phyloP scores from a whole-genome alignment of 2,888 invertebrate genomes.

The Diaphora mendica region DNA sequence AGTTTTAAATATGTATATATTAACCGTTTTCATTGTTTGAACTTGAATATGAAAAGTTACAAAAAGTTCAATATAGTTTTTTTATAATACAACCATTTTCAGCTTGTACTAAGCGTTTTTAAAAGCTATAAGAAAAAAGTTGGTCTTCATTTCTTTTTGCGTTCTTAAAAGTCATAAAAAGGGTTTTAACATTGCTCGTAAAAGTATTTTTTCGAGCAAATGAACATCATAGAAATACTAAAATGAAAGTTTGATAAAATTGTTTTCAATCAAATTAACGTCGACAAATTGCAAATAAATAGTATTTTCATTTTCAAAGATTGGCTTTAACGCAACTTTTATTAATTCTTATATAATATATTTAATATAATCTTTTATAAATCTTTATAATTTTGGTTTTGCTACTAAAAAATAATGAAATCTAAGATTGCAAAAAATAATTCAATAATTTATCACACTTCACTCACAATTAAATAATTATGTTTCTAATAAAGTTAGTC shows the following conservation, averaged over 20 bases:
- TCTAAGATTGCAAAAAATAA: too few relatives aligned
- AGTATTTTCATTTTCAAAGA: too few relatives aligned
- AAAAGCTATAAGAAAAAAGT: not conserved
- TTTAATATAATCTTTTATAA: too few relatives aligned
- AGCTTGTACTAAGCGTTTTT: slow-evolving; percentile 11
- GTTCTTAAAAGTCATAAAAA: not conserved
- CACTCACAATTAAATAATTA: too few relatives aligned
- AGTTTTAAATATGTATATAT: too few relatives aligned
- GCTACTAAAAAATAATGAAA: too few relatives aligned
- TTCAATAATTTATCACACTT: too few relatives aligned
- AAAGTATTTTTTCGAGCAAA: not conserved
- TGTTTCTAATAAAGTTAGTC: not conserved
- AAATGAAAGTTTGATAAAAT: not conserved
- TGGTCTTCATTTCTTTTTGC: slow-evolving; percentile 8
- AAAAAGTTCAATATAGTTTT: not conserved
- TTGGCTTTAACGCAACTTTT: too few relatives aligned
- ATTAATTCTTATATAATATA: too few relatives aligned
- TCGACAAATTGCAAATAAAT: not conserved
- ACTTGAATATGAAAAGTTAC: too few relatives aligned
- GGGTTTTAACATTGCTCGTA: not conserved
- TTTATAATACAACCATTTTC: slow-evolving; percentile 12
- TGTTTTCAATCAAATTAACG: not conserved
- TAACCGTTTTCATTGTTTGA: too few relatives aligned
- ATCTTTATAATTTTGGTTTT: too few relatives aligned
- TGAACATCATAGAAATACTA: not conserved